Evolutionary conservation across 2,797 vertebrate species (phyloP).

Genomic region (Jordanella pulchra): DNA sequence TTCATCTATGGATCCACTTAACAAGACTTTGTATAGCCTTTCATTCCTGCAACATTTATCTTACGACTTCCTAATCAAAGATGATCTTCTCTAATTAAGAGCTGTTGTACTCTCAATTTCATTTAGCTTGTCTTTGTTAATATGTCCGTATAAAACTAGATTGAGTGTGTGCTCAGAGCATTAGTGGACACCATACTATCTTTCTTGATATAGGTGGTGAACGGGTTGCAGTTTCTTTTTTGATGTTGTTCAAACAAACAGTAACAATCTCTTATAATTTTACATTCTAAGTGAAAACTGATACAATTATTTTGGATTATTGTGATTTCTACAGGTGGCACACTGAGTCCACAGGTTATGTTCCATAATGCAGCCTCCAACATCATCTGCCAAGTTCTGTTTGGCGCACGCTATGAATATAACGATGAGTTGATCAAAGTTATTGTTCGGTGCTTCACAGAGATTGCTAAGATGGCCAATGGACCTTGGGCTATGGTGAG

Average conservation of each 20-base stretch:
- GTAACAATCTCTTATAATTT: neutral
- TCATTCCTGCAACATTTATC: neutral
- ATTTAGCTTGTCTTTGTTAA: too few relatives aligned
- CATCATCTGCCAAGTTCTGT: slow-evolving; percentile 72
- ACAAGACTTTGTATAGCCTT: neutral
- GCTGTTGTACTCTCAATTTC: neutral
- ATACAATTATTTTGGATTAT: neutral
- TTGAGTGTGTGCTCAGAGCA: neutral
- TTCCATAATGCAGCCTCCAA: slow-evolving; percentile 74
- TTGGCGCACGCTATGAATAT: slow-evolving; percentile 57
- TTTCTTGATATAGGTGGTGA: neutral
- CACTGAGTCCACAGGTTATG: slow-evolving; percentile 54
- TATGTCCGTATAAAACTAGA: neutral
- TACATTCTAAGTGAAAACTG: neutral
- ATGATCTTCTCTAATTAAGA: neutral
- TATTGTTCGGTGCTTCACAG: slow-evolving; percentile 15
- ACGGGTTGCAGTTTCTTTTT: too few relatives aligned
- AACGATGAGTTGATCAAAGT: slow-evolving; percentile 52
- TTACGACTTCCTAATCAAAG: neutral
- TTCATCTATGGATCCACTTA: neutral
- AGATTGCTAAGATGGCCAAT: slow-evolving; percentile 52
- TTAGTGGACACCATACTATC: too few relatives aligned
- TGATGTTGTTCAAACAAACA: too few relatives aligned
- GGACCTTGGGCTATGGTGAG: slow-evolving; percentile 76
- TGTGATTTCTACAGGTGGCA: slow-evolving; percentile 40